phyloP scores from a whole-genome alignment of 2,888 invertebrate genomes.

The Phengaris arion region DNA sequence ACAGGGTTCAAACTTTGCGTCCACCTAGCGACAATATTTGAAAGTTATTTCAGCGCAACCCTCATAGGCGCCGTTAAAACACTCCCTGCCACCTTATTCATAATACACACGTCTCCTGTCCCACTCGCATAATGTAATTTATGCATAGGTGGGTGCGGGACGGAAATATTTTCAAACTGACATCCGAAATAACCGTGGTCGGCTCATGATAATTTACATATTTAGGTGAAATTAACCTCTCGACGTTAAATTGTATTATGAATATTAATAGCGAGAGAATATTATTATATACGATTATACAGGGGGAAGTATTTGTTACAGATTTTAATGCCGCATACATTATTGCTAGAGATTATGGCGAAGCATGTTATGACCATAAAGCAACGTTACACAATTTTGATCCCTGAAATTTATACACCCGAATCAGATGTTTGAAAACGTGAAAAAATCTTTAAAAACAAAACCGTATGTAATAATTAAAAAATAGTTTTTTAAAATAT shows the following conservation, averaged over 20 bases:
- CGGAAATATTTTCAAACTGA: conserved; percentile 71
- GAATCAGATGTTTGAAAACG: too few relatives aligned
- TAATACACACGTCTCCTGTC: conserved; percentile 61
- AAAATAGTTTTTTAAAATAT: too few relatives aligned
- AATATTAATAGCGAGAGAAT: conserved; percentile 74
- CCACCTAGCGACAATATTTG: conserved; percentile 80
- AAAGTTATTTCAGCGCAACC: conserved; percentile 80
- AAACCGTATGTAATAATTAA: too few relatives aligned
- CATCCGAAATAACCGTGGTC: conserved; percentile 78
- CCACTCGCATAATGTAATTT: conserved; percentile 47
- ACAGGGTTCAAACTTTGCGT: conserved; percentile 73
- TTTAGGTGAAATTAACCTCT: conserved; percentile 80
- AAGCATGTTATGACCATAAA: background rate
- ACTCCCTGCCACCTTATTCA: conserved; percentile 77
- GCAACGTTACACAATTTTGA: background rate
- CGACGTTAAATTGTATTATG: conserved; percentile 78
- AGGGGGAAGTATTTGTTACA: conserved; percentile 34
- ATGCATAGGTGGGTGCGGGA: conserved; percentile 47
- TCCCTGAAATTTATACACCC: background rate
- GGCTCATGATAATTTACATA: conserved; percentile 81
- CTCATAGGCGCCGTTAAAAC: conserved; percentile 80
- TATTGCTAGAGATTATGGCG: background rate
- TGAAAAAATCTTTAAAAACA: too few relatives aligned
- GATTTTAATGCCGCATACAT: conserved; percentile 20
- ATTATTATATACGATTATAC: conserved; percentile 63